Evolutionary conservation across 2,797 vertebrate species (phyloP).

Genomic region (Gallinago nigripennis): DNA sequence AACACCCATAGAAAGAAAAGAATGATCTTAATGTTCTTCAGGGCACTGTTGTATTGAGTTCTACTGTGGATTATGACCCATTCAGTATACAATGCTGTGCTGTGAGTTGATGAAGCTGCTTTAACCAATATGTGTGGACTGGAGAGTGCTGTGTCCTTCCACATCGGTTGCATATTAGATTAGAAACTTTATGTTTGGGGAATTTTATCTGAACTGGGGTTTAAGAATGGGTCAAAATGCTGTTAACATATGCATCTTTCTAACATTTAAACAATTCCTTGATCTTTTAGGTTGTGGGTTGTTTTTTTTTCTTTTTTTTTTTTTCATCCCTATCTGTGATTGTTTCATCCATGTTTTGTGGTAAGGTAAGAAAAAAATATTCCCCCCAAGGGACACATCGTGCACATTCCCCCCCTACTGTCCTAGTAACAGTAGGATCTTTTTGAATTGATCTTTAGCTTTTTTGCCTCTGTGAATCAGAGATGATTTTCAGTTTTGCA

Average conservation of each 20-base stretch:
- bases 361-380: not conserved
- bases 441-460: not conserved
- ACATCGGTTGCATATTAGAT: conserved; percentile 8
- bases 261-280: conserved; percentile 8
- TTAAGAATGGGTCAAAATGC: not conserved
- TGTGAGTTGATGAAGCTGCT: not conserved
- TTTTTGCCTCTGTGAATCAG: not conserved
- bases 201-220: conserved; percentile 1
- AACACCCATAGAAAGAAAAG: not conserved
- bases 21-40: not conserved
- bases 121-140: not conserved
- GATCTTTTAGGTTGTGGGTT: not conserved
- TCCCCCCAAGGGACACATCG: not conserved
- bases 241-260: not conserved
- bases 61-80: not conserved
- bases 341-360: not conserved
- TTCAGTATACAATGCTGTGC: not conserved
- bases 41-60: not conserved
- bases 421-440: not conserved
- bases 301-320: not conserved
- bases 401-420: too few relatives aligned
- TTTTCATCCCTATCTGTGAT: not conserved
- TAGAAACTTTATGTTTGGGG: not conserved
- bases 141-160: not conserved
- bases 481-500: not conserved